A percentile compares a stretch with the other conserved stretches of the same genome.
Evolutionary conservation across 1,140 invertebrate genomes (phyloP).

Genomic region (Brachionus plicatilis): DNA sequence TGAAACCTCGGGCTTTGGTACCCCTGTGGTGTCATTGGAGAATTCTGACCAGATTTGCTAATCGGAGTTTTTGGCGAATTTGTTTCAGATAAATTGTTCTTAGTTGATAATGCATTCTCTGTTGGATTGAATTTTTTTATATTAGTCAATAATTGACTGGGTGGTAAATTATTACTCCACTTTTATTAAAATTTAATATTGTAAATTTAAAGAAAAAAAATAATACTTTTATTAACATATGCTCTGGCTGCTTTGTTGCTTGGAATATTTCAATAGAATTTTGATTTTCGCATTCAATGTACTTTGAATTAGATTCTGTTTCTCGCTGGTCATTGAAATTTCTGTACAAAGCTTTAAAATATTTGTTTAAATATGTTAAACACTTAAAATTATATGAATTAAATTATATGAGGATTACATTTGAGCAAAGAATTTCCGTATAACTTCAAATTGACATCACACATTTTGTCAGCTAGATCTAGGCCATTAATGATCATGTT

Average conservation of each 20-base stretch:
- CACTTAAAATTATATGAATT: neutral
- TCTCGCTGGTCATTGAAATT: conserved; percentile 13
- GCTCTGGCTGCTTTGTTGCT: neutral
- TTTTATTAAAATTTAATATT: neutral
- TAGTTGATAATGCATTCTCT: neutral
- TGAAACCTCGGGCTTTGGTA: neutral
- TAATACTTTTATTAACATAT: neutral
- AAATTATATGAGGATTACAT: neutral
- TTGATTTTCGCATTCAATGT: neutral
- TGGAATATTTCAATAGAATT: neutral
- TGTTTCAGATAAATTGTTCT: neutral
- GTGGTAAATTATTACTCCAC: neutral
- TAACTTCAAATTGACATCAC: conserved; percentile 12
- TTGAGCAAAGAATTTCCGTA: neutral
- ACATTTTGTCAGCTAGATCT: conserved; percentile 17
- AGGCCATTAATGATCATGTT: conserved; percentile 12
- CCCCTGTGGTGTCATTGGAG: neutral
- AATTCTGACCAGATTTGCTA: neutral
- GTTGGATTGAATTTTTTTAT: neutral
- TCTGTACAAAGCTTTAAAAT: neutral
- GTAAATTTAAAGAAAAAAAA: neutral
- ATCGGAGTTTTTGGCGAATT: neutral
- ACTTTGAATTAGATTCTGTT: neutral
- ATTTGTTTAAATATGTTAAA: neutral
- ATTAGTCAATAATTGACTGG: neutral